Base-by-base conservation (phyloP, 2,797 vertebrate genomes). In the Acrossocheilus wenchowensis region DNA sequence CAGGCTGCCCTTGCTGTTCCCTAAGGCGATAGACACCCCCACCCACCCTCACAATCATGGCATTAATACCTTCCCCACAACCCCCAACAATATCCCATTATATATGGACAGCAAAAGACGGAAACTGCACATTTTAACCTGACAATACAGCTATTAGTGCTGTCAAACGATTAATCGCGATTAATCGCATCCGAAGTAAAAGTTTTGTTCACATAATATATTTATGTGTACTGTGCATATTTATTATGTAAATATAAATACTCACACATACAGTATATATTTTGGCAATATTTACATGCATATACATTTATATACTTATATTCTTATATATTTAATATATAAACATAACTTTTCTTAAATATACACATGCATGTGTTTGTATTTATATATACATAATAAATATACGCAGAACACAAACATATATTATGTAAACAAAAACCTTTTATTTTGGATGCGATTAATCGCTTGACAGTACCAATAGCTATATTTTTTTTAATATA, bases 31-130 rank as follows among this genome's bases (percentile, higher is more conserved):
- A 93, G 88, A 93, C 92, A 94, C 74, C 78, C 62, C 60, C 85
- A 78, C 36, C 78, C 23, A 62, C 73, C 48, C 71, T 60, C 45
- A 39, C 54, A 73, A 43, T 73, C 93, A 92, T 87, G 87, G 92
- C 94, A 95, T 95, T 96, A 95, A 96, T 95, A 95, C 95, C 93
- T 91, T 90, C 89, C 89, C 89, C 92, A 91, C 92, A 94, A 92
- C 94, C 92, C 93, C 90, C 94, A 94, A 95, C 93, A 94, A 95
- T 94, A 95, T 87, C 88, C 94, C 92, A 94, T 96, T 95, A 95
- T 94, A 90, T 94, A 95, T 95, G 93, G 92, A 94, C 92, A 52
- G 66, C 21, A n/a, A 93, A 90, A 93, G 92, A 92, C 92, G 93
- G 94, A 93, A 91, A 94, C 94, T 94, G 93, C 92, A 94, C 94